Conservation (phyloP, 2,797 vertebrate species). For the Meriones psammophilus region DNA sequence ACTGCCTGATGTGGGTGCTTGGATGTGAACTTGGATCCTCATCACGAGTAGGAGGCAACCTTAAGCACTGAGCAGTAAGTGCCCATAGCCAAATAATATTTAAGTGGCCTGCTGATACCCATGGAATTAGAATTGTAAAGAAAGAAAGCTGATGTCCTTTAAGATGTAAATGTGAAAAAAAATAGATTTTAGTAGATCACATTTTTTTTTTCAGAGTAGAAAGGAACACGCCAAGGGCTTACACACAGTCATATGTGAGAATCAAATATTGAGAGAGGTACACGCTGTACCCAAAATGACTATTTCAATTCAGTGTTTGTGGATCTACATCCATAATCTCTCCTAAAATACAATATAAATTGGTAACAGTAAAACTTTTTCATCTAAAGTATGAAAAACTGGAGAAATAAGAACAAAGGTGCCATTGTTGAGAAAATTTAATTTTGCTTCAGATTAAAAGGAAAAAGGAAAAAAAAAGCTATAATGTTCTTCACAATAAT, state of each 20-base stretch:
- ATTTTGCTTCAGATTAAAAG: not conserved
- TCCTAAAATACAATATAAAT: not conserved
- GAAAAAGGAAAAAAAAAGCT: not conserved
- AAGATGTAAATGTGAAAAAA: too few species aligned
- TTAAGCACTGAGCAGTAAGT: too few species aligned
- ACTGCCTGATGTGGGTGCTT: too few species aligned
- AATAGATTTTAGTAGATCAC: too few species aligned
- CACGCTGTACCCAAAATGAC: not conserved
- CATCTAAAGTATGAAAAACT: not conserved
- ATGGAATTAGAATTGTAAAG: too few species aligned
- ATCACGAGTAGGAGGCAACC: too few species aligned
- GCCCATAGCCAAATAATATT: too few species aligned
- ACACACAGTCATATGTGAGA: not conserved
- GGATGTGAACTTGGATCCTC: too few species aligned
- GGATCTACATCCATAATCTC: not conserved
- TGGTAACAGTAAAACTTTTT: not conserved
- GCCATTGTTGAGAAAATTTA: not conserved
- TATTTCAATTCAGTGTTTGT: not conserved
- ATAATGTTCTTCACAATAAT: not conserved
- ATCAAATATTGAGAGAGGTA: not conserved
- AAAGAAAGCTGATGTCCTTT: too few species aligned
- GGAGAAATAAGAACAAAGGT: not conserved
- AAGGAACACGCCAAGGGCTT: not conserved
- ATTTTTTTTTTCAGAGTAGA: not conserved
- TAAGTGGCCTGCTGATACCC: too few species aligned